Conservation (phyloP, 2,113 vertebrate species). For the Oncorhynchus masou region DNA sequence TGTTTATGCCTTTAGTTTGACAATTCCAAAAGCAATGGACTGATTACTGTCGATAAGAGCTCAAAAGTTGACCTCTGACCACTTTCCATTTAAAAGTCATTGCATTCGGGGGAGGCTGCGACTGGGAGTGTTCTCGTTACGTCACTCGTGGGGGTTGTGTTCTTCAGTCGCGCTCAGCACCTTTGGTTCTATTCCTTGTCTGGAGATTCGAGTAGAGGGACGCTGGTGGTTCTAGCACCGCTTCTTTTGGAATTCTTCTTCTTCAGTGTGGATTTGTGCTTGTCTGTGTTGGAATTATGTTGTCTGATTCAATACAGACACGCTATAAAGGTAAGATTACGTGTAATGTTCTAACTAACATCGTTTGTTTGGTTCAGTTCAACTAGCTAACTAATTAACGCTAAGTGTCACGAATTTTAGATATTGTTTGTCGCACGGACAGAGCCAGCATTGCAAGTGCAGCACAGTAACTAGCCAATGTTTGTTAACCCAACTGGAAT, state of each 20-base stretch:
- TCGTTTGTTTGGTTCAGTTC: not conserved
- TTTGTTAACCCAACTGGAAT: too few species aligned
- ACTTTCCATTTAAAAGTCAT: not conserved
- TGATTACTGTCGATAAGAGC: not conserved
- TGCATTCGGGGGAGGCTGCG: too few species aligned
- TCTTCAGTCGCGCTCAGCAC: not conserved
- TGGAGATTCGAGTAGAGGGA: not conserved
- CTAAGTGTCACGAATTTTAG: too few species aligned
- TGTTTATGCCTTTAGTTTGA: too few species aligned
- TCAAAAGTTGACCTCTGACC: not conserved
- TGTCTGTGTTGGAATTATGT: not conserved
- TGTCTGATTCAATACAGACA: not conserved
- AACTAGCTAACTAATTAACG: not conserved
- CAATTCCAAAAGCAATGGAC: too few species aligned
- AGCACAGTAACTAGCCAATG: too few species aligned
- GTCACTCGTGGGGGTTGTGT: conserved; percentile 7
- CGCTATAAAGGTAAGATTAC: not conserved
- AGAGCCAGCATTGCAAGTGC: too few species aligned
- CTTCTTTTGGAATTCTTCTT: not conserved
- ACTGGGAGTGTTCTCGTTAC: not conserved
- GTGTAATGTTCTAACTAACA: not conserved
- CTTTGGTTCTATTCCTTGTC: not conserved
- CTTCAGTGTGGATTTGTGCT: not conserved
- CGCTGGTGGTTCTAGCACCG: not conserved
- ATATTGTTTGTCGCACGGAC: too few species aligned